Evolutionary conservation across 2,888 invertebrate species (phyloP).

Genomic region (Synanthedon myopaeformis): DNA sequence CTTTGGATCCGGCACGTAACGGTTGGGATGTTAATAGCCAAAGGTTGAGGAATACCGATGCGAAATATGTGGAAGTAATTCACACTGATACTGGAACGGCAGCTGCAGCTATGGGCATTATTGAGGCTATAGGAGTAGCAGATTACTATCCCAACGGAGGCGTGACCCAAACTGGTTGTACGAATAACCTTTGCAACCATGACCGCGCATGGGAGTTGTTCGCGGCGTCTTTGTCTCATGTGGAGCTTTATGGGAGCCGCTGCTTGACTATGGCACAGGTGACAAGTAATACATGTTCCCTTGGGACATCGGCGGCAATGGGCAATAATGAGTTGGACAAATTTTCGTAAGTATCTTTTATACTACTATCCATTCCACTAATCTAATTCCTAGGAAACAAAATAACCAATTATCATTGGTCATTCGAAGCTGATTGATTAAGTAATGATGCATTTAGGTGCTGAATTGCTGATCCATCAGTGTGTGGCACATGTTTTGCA

Average conservation of each 20-base stretch:
- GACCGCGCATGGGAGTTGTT: conserved; percentile 8
- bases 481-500: too few species aligned
- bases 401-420: too few species aligned
- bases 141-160: conserved; percentile 21
- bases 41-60: conserved; percentile 3
- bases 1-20: conserved; percentile 31
- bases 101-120: conserved; percentile 5
- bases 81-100: conserved; percentile 5
- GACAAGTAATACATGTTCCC: conserved; percentile 3
- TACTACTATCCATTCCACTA: too few species aligned
- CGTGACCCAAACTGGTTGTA: conserved; percentile 7
- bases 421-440: too few species aligned
- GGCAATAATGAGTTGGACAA: conserved; percentile 1
- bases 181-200: conserved; percentile 7
- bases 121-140: conserved; percentile 3
- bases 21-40: conserved; percentile 18
- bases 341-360: not conserved
- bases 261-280: conserved; percentile 5
- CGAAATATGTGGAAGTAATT: conserved; percentile 17
- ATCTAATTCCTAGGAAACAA: too few species aligned
- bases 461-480: too few species aligned
- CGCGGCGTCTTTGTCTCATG: conserved; percentile 4
- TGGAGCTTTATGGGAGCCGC: conserved; percentile 1
- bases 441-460: too few species aligned
- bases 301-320: conserved; percentile 1